Conservation (phyloP, 2,888 invertebrate genomes). For the Melanostoma mellinum region DNA sequence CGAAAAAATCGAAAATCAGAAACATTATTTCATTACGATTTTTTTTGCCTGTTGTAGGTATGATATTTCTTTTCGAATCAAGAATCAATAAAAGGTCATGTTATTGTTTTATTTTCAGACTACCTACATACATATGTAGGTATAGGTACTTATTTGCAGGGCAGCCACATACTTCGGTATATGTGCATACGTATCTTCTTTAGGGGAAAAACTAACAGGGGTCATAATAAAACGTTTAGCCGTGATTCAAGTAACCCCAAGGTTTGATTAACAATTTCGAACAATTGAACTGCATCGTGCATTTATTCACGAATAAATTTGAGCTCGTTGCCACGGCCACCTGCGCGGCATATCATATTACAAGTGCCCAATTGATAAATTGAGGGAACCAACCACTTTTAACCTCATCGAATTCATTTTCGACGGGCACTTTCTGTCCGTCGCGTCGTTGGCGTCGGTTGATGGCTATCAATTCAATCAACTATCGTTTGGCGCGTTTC, state of each 20-base stretch:
- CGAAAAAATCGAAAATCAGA: no score
- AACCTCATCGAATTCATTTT: conserved; percentile 55
- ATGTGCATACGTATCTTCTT: background rate
- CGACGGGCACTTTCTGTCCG: conserved; percentile 7
- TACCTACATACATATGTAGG: no score
- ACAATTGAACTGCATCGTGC: conserved; percentile 58
- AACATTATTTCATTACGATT: no score
- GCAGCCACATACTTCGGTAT: conserved; percentile 4
- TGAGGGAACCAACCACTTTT: conserved; percentile 53
- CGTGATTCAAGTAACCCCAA: conserved; percentile 53
- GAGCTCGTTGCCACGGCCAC: conserved; percentile 35
- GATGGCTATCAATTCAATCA: conserved; percentile 71
- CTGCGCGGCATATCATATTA: conserved; percentile 61
- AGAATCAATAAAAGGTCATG: no score
- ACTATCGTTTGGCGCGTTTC: conserved; percentile 36
- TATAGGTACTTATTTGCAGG: background rate
- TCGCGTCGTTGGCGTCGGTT: conserved; percentile 12
- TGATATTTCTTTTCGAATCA: no score
- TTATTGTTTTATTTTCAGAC: no score
- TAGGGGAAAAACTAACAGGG: conserved; percentile 5
- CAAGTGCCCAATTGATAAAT: conserved; percentile 66
- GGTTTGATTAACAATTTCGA: conserved; percentile 57
- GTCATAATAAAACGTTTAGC: conserved; percentile 45
- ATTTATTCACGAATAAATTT: conserved; percentile 13
- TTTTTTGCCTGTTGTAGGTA: no score